These are phyloP conservation scores for Crematogaster levior DNA, from an alignment of 2,888 invertebrate genomes.

Conservation along the genomic window DNA sequence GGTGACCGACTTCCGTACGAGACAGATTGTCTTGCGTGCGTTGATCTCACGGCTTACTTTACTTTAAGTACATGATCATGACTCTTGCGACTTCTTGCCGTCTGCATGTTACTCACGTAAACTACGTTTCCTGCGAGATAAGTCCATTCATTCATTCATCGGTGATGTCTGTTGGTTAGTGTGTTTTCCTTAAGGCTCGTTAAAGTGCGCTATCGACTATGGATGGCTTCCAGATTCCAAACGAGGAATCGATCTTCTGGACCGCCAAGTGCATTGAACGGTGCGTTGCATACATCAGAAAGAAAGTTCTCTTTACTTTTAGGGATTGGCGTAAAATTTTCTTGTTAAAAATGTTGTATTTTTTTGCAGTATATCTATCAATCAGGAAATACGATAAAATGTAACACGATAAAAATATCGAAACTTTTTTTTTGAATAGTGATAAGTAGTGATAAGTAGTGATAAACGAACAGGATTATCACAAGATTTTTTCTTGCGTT, in stretches of 20 bases:
- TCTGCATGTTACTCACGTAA: conserved; percentile 31
- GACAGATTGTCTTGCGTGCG: conserved; percentile 63
- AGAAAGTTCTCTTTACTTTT: not conserved
- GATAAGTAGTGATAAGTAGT: not conserved
- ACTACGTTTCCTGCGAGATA: conserved; percentile 52
- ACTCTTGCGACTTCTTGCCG: conserved; percentile 68
- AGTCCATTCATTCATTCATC: conserved; percentile 68
- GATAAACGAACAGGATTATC: not conserved
- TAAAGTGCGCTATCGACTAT: conserved; percentile 18
- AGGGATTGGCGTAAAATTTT: not conserved
- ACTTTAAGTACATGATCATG: conserved; percentile 77
- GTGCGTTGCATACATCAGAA: not conserved
- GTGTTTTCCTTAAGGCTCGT: conserved; percentile 14
- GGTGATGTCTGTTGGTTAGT: conserved; percentile 13
- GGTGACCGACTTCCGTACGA: conserved; percentile 59
- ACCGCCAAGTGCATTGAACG: too few species aligned
- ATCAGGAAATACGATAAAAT: not conserved
- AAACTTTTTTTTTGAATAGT: not conserved
- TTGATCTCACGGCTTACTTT: conserved; percentile 76
- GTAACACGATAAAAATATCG: not conserved
- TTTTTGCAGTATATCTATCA: not conserved
- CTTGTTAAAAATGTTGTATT: not conserved
- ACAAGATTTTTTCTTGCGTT: not conserved
- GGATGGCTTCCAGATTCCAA: conserved; percentile 37
- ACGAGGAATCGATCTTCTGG: not conserved